phyloP scores from a whole-genome alignment of 2,113 vertebrate species.

The Aptenodytes patagonicus region DNA sequence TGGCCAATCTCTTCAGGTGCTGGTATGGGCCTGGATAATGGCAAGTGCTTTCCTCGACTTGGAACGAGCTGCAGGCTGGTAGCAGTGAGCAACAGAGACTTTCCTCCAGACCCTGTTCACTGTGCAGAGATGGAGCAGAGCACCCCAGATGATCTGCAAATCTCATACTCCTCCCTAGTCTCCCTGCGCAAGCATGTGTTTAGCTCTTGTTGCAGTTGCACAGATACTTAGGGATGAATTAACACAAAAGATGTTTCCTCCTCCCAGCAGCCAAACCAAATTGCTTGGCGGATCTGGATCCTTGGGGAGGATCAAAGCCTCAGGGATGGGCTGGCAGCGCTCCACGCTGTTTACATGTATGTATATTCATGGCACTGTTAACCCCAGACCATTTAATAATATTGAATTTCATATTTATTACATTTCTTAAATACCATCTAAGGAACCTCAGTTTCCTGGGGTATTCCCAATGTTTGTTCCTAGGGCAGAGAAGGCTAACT shows the following conservation, averaged over 20 bases:
- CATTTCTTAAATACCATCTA: constrained; percentile 12
- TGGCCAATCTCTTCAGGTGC: not conserved
- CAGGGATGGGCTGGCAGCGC: not conserved
- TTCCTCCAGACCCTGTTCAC: not conserved
- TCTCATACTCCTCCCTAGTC: not conserved
- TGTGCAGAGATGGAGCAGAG: not conserved
- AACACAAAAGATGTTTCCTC: not conserved
- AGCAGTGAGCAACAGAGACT: not conserved
- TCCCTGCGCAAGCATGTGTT: not conserved
- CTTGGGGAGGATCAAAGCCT: constrained; percentile 15
- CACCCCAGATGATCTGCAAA: not conserved
- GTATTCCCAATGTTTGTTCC: not conserved
- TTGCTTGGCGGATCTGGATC: not conserved
- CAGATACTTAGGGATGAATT: not conserved
- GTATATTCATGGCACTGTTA: not conserved
- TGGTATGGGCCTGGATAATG: not conserved
- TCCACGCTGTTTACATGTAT: not conserved
- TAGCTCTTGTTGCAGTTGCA: not conserved
- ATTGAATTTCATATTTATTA: not conserved
- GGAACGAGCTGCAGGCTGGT: not conserved
- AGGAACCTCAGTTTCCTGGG: constrained; percentile 7
- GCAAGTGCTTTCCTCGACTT: not conserved
- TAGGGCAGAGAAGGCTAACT: not conserved
- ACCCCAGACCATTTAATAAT: not conserved
- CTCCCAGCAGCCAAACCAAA: not conserved